A percentile compares a stretch with the other conserved stretches of the same genome.
phyloP scores from a whole-genome alignment of 2,797 vertebrate species.

The Spondyliosoma cantharus region DNA sequence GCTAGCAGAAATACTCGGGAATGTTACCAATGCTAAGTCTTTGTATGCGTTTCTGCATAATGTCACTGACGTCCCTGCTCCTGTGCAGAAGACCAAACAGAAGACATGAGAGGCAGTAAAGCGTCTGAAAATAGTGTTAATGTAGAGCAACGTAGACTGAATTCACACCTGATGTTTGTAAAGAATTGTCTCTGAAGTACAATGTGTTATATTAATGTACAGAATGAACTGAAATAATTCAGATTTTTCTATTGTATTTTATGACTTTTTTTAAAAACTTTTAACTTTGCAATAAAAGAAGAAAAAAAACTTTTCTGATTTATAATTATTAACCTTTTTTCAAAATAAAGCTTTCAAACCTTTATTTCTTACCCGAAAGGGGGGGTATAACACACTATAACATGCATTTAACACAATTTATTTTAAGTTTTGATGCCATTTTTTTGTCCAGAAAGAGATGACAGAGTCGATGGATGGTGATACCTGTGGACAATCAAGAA shows the following conservation, averaged over 20 bases:
- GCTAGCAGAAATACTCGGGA: conserved; percentile 87
- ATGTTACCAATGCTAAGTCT: conserved; percentile 83
- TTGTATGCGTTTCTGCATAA: conserved; percentile 93
- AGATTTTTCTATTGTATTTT: conserved; percentile 3
- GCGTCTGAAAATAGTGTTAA: background rate
- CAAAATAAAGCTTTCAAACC: conserved; percentile 24
- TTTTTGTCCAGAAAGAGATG: background rate
- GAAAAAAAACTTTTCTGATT: background rate
- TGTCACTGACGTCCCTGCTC: conserved; percentile 68
- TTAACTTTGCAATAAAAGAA: background rate
- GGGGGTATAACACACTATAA: background rate
- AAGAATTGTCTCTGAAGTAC: background rate
- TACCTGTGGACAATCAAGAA: background rate
- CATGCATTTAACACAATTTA: background rate
- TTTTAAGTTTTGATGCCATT: background rate
- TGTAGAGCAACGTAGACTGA: background rate
- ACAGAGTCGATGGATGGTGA: too few relatives aligned
- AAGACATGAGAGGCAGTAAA: conserved; percentile 19
- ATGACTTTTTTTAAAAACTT: background rate
- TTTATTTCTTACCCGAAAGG: background rate
- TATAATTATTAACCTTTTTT: background rate
- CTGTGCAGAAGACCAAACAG: conserved; percentile 70
- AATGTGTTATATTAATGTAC: conserved; percentile 34
- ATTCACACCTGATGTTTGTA: background rate
- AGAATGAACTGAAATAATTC: conserved; percentile 39